A percentile compares a stretch with the other conserved stretches of the same genome.
phyloP scores from a whole-genome alignment of 92 coral and sea anemone species.

The Epizoanthus fatuus region DNA sequence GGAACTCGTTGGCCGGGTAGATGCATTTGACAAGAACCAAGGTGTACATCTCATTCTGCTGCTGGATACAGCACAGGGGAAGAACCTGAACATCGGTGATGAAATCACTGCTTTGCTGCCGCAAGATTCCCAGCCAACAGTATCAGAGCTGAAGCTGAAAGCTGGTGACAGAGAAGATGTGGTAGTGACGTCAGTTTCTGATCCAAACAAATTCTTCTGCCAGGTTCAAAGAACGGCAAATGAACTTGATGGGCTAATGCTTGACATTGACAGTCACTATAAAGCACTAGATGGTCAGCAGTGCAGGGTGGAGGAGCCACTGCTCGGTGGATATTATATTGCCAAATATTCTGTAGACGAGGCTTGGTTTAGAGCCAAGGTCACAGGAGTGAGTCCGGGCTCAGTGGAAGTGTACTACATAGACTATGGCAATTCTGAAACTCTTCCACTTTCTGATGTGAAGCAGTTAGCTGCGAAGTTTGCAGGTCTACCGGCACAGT shows the following conservation, averaged over 20 bases:
- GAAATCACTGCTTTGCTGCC: constrained; percentile 72
- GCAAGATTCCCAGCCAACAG: constrained; percentile 10
- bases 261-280: constrained; percentile 74
- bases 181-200: constrained; percentile 62
- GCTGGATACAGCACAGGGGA: constrained; percentile 84
- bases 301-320: constrained; percentile 64
- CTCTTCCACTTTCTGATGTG: constrained; percentile 75
- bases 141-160: constrained; percentile 48
- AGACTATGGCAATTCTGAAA: constrained; percentile 93
- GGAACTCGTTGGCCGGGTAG: constrained; percentile 92
- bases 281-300: constrained; percentile 66
- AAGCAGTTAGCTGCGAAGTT: constrained; percentile 78
- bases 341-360: constrained; percentile 88
- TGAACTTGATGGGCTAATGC: constrained; percentile 70
- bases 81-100: constrained; percentile 69
- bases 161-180: constrained; percentile 54
- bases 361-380: constrained; percentile 95
- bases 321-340: constrained; percentile 75
- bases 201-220: constrained; percentile 50
- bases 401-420: constrained; percentile 75
- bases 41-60: constrained; percentile 68
- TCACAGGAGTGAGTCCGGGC: constrained; percentile 53
- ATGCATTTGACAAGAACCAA: constrained; percentile 62
- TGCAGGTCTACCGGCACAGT: constrained; percentile 64
- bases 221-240: constrained; percentile 50